Evolutionary conservation across 2,113 vertebrate species (phyloP).

Genomic region (Erythrolamprus reginae): DNA sequence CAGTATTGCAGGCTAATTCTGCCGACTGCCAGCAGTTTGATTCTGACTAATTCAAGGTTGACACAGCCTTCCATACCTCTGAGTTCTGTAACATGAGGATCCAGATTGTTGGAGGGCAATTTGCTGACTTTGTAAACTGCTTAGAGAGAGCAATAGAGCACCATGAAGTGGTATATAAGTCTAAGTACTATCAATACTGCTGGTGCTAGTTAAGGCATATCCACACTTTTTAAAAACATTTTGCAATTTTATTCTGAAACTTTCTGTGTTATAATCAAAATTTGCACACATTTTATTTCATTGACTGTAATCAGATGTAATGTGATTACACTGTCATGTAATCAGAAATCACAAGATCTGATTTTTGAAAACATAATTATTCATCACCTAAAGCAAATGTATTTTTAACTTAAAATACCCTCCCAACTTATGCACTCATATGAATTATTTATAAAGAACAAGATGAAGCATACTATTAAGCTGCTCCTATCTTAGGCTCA

Average conservation of each 20-base stretch:
- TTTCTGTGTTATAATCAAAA: background rate
- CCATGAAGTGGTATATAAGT: background rate
- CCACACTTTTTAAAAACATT: background rate
- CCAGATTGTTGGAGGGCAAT: background rate
- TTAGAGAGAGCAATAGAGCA: background rate
- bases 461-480: background rate
- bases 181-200: background rate
- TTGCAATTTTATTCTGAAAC: background rate
- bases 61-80: background rate
- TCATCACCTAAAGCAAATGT: background rate
- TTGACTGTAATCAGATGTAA: no score
- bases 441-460: constrained; percentile 11
- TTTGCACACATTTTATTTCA: background rate
- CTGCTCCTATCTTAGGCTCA: background rate
- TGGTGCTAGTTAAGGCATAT: background rate
- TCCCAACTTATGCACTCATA: background rate
- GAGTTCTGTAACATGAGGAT: background rate
- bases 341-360: constrained; percentile 10
- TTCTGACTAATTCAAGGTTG: background rate
- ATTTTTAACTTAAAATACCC: constrained; percentile 21
- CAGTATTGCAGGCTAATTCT: background rate
- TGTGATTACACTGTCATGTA: background rate
- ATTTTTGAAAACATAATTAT: constrained; percentile 1
- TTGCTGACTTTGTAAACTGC: background rate
- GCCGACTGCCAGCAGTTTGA: background rate